Base-by-base conservation (phyloP, 23 tunicate species). In the Trididemnum clinides region DNA sequence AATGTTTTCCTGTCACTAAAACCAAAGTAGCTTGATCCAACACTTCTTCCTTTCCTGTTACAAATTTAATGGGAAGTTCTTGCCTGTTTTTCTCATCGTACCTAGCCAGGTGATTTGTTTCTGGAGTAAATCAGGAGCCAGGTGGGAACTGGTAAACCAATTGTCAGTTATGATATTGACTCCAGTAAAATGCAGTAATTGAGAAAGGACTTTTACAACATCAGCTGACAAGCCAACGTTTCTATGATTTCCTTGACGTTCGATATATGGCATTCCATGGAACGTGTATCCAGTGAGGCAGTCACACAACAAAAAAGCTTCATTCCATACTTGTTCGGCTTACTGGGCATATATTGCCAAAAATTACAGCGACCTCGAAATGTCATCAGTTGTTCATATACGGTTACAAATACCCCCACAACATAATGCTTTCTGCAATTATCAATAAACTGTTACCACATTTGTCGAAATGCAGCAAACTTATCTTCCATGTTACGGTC, bases 301-400 rank as follows among this genome's bases (percentile, higher is more conserved):
- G 37, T 78, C 5, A n/a, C n/a, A n/a, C n/a, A n/a, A n/a, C n/a
- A n/a, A n/a, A n/a, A 78, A 6, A 78, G 66, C 66, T 78, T 78
- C 83, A 51, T 78, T 78, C 83, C 83, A 35, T 78, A 78, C 66
- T 78, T 78, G 66, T 78, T 66, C 30, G 83, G 83, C 66, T 78
- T 78, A 20, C 66, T 78, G 39, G 83, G 83, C 83, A 78, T 51
- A 26, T 51, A 78, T 51, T 78, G 83, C 38, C 66, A 2, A 51
- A 78, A 78, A 51, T 66, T 78, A 51, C 83, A 26, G 57, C 81
- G 81, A 51, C 66, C 36, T 51, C 83, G 66, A 78, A 78, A 51
- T 78, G 83, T 65, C 51, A 78, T 51, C 36, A 50, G 66, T 78
- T 78, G 83, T 78, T 78, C 66, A 78, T 78, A 38, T 51, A 78